Evolutionary conservation across 2,888 invertebrate species (phyloP).

Genomic region (Cheilosia scutellata): DNA sequence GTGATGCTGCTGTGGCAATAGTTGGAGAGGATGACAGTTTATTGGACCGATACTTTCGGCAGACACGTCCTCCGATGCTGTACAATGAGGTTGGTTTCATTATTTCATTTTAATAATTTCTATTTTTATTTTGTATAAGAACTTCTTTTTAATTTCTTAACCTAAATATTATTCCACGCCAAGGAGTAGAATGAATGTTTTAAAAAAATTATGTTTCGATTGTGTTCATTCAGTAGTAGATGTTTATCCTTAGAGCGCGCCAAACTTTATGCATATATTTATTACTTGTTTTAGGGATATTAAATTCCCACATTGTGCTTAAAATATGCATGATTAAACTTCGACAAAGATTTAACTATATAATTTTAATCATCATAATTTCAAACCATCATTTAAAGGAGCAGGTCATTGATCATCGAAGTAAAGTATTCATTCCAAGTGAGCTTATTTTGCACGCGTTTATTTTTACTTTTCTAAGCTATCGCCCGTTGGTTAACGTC

Average conservation of each 20-base stretch:
- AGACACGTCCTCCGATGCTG: slow-evolving; percentile 47
- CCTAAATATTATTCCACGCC: neutral
- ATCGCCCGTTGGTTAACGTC: no score
- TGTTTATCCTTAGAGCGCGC: slow-evolving; percentile 7
- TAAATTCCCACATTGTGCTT: neutral
- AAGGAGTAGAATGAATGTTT: slow-evolving; percentile 33
- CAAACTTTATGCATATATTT: neutral
- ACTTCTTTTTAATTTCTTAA: slow-evolving; percentile 18
- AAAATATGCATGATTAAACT: neutral
- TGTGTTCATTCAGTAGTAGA: slow-evolving; percentile 22
- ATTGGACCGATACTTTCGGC: slow-evolving; percentile 61
- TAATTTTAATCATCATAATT: neutral
- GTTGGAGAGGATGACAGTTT: slow-evolving; percentile 30
- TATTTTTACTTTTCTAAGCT: no score
- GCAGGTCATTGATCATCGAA: no score
- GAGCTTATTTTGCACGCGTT: no score
- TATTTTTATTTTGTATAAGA: slow-evolving; percentile 26
- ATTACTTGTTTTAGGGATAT: neutral
- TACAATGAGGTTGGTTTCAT: slow-evolving; percentile 73
- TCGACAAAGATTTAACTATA: neutral
- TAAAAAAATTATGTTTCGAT: slow-evolving; percentile 17
- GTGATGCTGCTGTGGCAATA: slow-evolving; percentile 33
- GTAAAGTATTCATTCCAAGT: no score
- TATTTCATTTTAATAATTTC: slow-evolving; percentile 46
- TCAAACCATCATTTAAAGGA: no score